phyloP scores from a whole-genome alignment of 2,113 vertebrate species.

The Hemichromis elongatus region DNA sequence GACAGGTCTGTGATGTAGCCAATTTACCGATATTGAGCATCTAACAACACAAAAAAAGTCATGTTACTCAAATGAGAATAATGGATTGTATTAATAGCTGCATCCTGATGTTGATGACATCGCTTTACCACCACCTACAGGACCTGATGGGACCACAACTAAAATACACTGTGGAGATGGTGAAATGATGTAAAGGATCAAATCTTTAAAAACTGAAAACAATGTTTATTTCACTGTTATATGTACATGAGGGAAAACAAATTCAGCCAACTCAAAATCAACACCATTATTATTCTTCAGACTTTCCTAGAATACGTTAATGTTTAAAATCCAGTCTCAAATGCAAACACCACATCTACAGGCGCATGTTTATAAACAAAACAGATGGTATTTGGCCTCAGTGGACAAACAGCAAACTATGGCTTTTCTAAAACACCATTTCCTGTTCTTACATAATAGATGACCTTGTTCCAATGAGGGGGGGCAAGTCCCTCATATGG shows the following conservation, averaged over 20 bases:
- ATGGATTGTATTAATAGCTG: neutral
- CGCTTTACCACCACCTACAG: conserved; percentile 36
- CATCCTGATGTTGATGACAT: neutral
- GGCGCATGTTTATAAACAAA: neutral
- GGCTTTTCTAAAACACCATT: conserved; percentile 11
- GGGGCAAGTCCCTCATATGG: neutral
- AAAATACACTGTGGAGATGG: neutral
- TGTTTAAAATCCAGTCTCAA: conserved; percentile 14
- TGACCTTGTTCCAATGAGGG: neutral
- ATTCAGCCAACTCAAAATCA: conserved; percentile 28
- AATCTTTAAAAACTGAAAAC: conserved; percentile 49
- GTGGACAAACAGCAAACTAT: conserved; percentile 14
- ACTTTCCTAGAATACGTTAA: neutral
- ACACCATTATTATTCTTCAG: neutral
- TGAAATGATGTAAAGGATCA: neutral
- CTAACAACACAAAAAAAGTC: neutral
- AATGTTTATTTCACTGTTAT: conserved; percentile 67
- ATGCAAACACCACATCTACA: conserved; percentile 7
- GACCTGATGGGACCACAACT: neutral
- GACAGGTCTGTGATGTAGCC: neutral
- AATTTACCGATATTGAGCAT: neutral
- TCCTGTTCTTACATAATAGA: conserved; percentile 10
- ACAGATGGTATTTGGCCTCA: neutral
- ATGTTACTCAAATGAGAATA: neutral
- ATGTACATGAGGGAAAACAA: conserved; percentile 61